Evolutionary conservation across 2,797 vertebrate genomes (phyloP), one percentile per base, ranked within the genome.

Genomic region (Acrossocheilus fasciatus): DNA sequence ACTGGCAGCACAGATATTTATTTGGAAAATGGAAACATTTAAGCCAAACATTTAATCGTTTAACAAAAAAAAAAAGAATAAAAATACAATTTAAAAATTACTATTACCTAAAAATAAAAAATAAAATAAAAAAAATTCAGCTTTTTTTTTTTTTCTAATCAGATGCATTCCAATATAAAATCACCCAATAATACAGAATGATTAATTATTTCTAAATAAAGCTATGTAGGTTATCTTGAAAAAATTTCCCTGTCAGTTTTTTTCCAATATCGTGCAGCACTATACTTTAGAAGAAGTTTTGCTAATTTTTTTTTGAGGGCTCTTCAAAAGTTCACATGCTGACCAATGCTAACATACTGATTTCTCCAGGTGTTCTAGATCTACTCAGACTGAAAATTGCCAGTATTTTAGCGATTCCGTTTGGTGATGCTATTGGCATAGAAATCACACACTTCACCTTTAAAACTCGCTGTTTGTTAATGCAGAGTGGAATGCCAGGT

Each of bases 391-490:
- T 52, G 14, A 66, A 57, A 43, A 41, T 34, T 15, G 9, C 23
- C 30, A 81, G 14, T 23, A 50, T 52, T 66, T 66, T 20, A 75
- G 72, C 3, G 4, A 68, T 26, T 84, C 62, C 1, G 18, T 50
- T 45, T 79, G 78, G 15, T 23, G 10, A 68, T 66, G 59, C 43
- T 50, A 12, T 18, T 81, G 59, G 57, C 59, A 66, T 36, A 17
- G 20, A 76, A 62, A 69, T 84, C 73, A 54, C 43, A 64, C 59
- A 69, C 66, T 72, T 85, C 36, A 75, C 80, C 80, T 82, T 77
- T 47, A 87, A 82, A 82, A 47, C 17, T n/a, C 45, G 23, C 80
- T 78, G 73, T n/a, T 84, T 85, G 41, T 43, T 73, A 73, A 82
- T 74, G 73, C 73, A 47, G 52, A 85, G 68, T 26, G 62, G 34